Evolutionary conservation across 2,888 invertebrate species (phyloP), one percentile per base, ranked within the genome.

Genomic region (Ormyrus nitidulus): DNA sequence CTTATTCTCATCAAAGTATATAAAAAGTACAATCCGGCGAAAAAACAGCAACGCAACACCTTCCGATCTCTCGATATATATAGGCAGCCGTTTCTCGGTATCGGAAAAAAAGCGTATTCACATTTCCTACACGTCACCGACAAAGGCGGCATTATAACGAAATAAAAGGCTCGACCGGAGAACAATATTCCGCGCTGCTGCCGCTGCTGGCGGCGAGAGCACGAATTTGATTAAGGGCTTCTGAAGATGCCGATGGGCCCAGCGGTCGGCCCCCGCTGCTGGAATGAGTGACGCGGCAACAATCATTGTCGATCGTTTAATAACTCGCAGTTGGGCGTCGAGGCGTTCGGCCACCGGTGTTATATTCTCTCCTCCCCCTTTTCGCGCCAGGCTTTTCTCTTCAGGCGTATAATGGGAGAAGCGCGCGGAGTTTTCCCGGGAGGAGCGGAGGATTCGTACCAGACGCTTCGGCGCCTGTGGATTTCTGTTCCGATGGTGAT

Each of bases 301-400:
- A 87, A 85, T 86, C 86, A 87, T 88, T 88, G 87, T 88, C 84
- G 85, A 85, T 85, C 87, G 87, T 87, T 88, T 87, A 87, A 87
- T 88, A 88, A 88, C 86, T 87, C 87, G 82, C 87, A 86, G 87
- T 87, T 34, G 85, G 69, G 87, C 85, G 87, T 86, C 87, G 85
- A 83, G 82, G 84, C 81, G 11, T 6, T 13, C 82, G 85, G 86
- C 87, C 86, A 85, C 87, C 84, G 86, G 87, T 86, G 85, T 87
- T 87, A 13, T 54, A 13, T 54, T 49, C 61, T 46, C 13, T 7
- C 58, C 34, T 34, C 34, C 34, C 34, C 34, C 34, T 34, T 34
- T 34, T 34, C 34, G 34, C 44, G 13, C 58, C 61, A 53, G 53
- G 13, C 13, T 13, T 68, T 44, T 34, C 34, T 34, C 13, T 59